Conservation (phyloP, 53 echinoderm and acorn worm species). For the Echinarachnius parma region DNA sequence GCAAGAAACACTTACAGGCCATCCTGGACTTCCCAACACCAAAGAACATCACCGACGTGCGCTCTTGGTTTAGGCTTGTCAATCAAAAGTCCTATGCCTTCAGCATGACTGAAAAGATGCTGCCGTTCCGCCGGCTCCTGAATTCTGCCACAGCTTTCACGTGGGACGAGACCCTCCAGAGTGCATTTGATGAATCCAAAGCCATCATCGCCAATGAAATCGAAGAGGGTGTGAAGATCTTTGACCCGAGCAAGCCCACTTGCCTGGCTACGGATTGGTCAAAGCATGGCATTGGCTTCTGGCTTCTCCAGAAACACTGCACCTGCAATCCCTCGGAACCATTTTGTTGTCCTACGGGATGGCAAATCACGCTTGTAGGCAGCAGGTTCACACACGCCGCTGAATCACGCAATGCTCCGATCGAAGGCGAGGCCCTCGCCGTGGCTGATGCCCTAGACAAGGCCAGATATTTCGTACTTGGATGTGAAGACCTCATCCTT, state of each 20-base stretch:
- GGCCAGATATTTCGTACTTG: no score
- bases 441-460: conserved; percentile 22
- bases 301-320: conserved; percentile 35
- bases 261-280: no score
- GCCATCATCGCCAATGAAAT: conserved; percentile 19
- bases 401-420: not conserved
- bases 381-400: conserved; percentile 33
- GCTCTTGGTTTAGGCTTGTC: conserved; percentile 35
- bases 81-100: conserved; percentile 34
- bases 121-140: conserved; percentile 44
- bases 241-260: conserved; percentile 22
- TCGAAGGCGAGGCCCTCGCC: conserved; percentile 24
- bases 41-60: conserved; percentile 15
- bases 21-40: conserved; percentile 29
- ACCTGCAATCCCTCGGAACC: not conserved
- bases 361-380: conserved; percentile 25
- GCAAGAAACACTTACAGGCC: conserved; percentile 30
- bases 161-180: conserved; percentile 4
- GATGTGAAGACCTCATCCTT: conserved; percentile 22
- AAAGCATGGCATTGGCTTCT: no score
- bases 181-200: conserved; percentile 28
- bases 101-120: conserved; percentile 30
- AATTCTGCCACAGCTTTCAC: conserved; percentile 13
- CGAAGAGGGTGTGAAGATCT: conserved; percentile 27
- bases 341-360: not conserved